Evolutionary conservation across 1,140 invertebrate species (phyloP).

Genomic region (Heliothis virescens): DNA sequence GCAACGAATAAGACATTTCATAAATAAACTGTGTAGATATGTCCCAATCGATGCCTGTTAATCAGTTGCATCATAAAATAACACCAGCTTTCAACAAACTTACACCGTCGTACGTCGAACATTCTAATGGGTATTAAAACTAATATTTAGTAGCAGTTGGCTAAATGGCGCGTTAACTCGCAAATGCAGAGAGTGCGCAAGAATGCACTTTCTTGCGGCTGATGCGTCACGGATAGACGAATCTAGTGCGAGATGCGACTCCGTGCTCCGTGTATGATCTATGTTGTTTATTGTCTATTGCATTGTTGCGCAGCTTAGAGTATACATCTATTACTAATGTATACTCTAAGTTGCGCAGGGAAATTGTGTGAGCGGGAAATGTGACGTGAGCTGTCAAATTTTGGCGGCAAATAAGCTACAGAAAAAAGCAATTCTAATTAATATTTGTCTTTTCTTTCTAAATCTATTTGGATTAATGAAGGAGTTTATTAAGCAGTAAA

Average conservation of each 20-base stretch:
- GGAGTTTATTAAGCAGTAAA: no score
- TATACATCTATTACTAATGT: no score
- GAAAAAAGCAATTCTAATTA: neutral
- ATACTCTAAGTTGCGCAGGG: neutral
- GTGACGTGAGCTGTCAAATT: conserved; percentile 17
- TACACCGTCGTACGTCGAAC: conserved; percentile 2
- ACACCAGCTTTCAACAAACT: neutral
- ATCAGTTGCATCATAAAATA: neutral
- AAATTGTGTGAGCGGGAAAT: conserved; percentile 8
- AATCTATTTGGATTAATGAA: no score
- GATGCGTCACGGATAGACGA: conserved; percentile 49
- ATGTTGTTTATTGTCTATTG: conserved; percentile 16
- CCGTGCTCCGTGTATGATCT: neutral
- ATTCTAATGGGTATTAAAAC: conserved; percentile 8
- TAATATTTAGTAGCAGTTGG: conserved; percentile 34
- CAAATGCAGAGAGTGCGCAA: conserved; percentile 34
- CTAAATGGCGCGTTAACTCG: conserved; percentile 39
- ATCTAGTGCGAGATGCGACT: conserved; percentile 41
- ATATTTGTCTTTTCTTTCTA: no score
- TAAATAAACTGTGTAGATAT: no score
- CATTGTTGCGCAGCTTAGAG: conserved; percentile 19
- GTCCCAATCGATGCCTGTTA: neutral
- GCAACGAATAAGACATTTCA: no score
- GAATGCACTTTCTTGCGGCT: conserved; percentile 55
- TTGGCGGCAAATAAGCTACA: neutral